A percentile compares a stretch with the other conserved stretches of the same genome.
phyloP scores from a whole-genome alignment of 2,797 vertebrate genomes.

The Anabas testudineus region DNA sequence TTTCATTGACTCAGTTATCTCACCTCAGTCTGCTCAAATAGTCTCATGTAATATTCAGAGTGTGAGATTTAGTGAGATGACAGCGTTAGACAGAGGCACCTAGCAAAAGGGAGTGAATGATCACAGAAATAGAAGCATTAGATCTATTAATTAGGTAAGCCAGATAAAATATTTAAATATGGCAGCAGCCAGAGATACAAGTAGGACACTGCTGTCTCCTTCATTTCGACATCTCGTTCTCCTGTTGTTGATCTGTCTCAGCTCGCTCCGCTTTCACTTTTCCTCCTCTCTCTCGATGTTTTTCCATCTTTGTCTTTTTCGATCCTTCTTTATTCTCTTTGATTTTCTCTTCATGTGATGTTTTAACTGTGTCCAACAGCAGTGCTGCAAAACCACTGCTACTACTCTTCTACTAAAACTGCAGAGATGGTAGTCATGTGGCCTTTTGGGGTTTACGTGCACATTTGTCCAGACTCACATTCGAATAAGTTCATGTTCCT shows the following conservation, averaged over 20 bases:
- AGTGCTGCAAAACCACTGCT: too few species aligned
- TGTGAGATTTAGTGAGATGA: conserved; percentile 52
- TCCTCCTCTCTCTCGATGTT: neutral
- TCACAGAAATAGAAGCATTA: conserved; percentile 71
- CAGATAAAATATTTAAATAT: conserved; percentile 78
- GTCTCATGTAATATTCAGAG: conserved; percentile 64
- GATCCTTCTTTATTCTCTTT: neutral
- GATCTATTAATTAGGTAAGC: conserved; percentile 67
- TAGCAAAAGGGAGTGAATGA: conserved; percentile 67
- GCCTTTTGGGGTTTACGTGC: too few species aligned
- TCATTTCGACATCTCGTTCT: neutral
- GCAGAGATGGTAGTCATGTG: too few species aligned
- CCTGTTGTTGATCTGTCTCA: neutral
- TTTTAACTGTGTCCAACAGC: neutral
- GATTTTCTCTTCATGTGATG: neutral
- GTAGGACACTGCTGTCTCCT: conserved; percentile 62
- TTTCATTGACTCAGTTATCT: neutral
- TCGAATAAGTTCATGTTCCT: too few species aligned
- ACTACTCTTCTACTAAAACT: too few species aligned
- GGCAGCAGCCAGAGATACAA: conserved; percentile 47
- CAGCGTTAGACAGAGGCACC: conserved; percentile 54
- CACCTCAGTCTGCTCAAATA: neutral
- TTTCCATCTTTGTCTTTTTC: neutral
- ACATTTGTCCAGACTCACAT: too few species aligned
- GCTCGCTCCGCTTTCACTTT: neutral